These are phyloP conservation scores for Sphaerodactylus townsendi DNA, from an alignment of 2,113 vertebrate species.

Conservation along the genomic window DNA sequence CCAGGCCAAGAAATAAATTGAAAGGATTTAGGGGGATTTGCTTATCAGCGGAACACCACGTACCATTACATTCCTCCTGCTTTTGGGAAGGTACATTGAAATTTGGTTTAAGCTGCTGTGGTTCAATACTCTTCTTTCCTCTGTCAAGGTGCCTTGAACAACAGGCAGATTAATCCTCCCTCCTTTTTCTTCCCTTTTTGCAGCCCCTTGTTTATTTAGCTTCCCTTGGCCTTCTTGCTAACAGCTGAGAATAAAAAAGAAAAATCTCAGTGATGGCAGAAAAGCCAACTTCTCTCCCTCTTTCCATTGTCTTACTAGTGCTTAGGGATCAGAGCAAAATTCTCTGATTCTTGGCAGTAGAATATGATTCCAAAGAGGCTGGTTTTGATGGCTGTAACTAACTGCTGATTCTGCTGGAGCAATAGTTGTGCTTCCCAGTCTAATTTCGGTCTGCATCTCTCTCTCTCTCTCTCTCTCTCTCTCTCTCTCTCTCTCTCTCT, in stretches of 20 bases:
- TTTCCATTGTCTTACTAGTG: conserved; percentile 43
- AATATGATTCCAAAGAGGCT: conserved; percentile 42
- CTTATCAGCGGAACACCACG: conserved; percentile 82
- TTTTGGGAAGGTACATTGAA: conserved; percentile 80
- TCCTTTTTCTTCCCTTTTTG: conserved; percentile 42
- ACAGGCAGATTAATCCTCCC: conserved; percentile 73
- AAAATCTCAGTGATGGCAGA: conserved; percentile 48
- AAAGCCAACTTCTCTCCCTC: conserved; percentile 7
- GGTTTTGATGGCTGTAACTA: conserved; percentile 64
- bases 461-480: not conserved
- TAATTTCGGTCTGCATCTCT: conserved; percentile 60
- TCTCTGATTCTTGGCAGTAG: conserved; percentile 47
- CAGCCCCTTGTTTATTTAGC: conserved; percentile 35
- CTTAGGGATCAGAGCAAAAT: conserved; percentile 38
- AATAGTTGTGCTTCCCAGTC: conserved; percentile 49
- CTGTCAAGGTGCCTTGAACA: conserved; percentile 75
- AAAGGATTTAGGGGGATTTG: conserved; percentile 87
- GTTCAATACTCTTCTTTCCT: conserved; percentile 79
- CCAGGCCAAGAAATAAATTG: conserved; percentile 83
- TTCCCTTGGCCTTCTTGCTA: conserved; percentile 40
- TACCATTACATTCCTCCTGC: conserved; percentile 77
- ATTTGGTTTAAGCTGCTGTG: conserved; percentile 79
- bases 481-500: conserved; percentile 30
- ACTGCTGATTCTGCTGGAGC: conserved; percentile 54
- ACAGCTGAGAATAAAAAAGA: conserved; percentile 37